These are phyloP conservation scores for Hydriomena furcata DNA, from an alignment of 2,888 invertebrate genomes.

Conservation along the genomic window DNA sequence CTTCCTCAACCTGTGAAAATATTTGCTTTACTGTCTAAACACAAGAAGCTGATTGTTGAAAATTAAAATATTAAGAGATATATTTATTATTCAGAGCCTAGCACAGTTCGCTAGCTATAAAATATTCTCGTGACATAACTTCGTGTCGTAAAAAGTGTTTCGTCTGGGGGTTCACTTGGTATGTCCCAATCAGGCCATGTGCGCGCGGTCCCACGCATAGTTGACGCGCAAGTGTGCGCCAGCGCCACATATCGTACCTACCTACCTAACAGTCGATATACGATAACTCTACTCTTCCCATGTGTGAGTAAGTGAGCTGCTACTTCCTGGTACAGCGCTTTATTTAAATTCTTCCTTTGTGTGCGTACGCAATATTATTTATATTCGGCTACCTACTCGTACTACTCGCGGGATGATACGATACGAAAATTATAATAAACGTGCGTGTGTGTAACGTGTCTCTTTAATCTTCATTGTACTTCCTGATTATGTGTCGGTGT, in stretches of 20 bases:
- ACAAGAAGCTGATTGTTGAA: constrained; percentile 21
- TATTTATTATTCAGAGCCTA: constrained; percentile 17
- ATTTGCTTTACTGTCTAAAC: constrained; percentile 19
- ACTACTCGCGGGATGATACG: constrained; percentile 50
- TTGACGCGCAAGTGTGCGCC: constrained; percentile 76
- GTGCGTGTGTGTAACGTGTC: constrained; percentile 71
- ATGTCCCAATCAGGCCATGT: constrained; percentile 82
- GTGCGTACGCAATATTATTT: constrained; percentile 79
- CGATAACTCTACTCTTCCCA: constrained; percentile 50
- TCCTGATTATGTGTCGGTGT: constrained; percentile 75
- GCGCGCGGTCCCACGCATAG: constrained; percentile 82
- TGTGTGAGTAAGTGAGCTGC: constrained; percentile 73
- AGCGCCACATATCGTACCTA: constrained; percentile 69
- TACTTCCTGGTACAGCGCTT: constrained; percentile 82
- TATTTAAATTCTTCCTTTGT: constrained; percentile 78
- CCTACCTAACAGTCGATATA: constrained; percentile 56
- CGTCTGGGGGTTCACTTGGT: constrained; percentile 78
- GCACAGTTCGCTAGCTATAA: constrained; percentile 36
- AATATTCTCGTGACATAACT: constrained; percentile 57
- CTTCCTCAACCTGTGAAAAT: constrained; percentile 28
- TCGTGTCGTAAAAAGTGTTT: constrained; percentile 74
- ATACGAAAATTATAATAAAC: constrained; percentile 75
- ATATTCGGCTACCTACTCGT: constrained; percentile 71
- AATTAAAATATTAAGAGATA: constrained; percentile 20
- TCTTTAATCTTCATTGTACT: constrained; percentile 82